Base-by-base conservation (phyloP, 2,113 vertebrate genomes). In the Cheilinus undulatus region DNA sequence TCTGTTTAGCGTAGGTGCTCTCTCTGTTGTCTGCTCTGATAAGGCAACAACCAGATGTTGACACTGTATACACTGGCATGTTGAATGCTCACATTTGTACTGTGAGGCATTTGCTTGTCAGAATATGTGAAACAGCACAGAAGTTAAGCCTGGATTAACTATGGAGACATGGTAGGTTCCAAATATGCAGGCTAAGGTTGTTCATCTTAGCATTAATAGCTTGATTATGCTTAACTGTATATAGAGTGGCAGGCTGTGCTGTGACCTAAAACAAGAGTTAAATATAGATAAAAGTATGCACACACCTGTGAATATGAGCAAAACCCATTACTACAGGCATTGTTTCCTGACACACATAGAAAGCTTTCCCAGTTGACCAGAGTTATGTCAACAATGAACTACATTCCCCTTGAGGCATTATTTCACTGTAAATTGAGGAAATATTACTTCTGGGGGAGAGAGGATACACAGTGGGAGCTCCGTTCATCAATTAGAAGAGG, bases 21-120 rank as follows among this genome's bases (percentile, higher is more conserved):
- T 8, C 11, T 5, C 20, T 42, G 48, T 85, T 68, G 70, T 27
- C 42, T 17, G 42, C 34, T 73, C 30, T 58, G 71, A 85, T 79
- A 76, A 70, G 63, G 36, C 64, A 60, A 65, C 76, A 65, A 46
- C 78, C 73, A 51, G 67, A 78, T 87, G 86, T 87, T 88, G 87
- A 74, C 78, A 86, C 53, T 88, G 61, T 78, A 84, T 24, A 89
- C 84, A 89, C 64, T 30, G 62, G 70, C 74, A 72, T 80, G 86
- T 85, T 86, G 72, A 71, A 52, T 40, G 9, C 38, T 86, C 75
- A 79, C 75, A 79, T 88, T 74, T 57, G 27, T 27, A 26, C 45
- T 53, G 20, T 64, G 57, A 57, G 38, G 59, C 36, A 34, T 46
- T 75, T 7, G 34, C 61, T 38, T 24, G 23, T 13, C 17, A 43